Percentiles rank a stretch among this genome's conserved stretches.
Conservation (phyloP, 2,888 invertebrate species). For the Drosophila anomalata region DNA sequence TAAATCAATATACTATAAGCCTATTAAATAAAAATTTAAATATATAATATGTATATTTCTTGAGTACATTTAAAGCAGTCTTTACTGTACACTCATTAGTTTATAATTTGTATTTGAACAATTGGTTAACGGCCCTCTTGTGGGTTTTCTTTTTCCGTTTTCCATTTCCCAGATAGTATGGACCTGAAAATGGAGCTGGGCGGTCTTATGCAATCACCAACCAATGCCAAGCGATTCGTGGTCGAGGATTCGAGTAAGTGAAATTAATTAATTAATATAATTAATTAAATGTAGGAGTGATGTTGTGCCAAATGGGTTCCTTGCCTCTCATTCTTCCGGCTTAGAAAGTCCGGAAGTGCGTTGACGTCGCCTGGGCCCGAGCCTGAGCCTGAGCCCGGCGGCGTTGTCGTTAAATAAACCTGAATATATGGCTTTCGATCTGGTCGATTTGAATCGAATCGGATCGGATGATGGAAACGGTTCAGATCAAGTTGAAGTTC, state of each 20-base stretch:
- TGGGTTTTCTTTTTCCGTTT: constrained; percentile 10
- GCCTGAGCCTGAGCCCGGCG: background rate
- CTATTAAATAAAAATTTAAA: too few species aligned
- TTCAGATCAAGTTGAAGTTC: constrained; percentile 55
- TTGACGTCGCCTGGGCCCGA: constrained; percentile 5
- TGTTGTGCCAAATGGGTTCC: background rate
- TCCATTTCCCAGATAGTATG: constrained; percentile 18
- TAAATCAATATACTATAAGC: too few species aligned
- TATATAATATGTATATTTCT: too few species aligned
- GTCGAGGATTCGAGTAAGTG: constrained; percentile 82
- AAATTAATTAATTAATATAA: background rate
- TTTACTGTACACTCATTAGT: constrained; percentile 10
- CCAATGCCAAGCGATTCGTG: constrained; percentile 78
- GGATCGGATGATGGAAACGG: constrained; percentile 5
- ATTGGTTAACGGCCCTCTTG: constrained; percentile 51
- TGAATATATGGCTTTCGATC: constrained; percentile 15
- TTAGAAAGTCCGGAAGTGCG: constrained; percentile 69
- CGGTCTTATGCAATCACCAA: constrained; percentile 58
- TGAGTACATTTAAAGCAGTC: background rate
- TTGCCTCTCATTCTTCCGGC: constrained; percentile 24
- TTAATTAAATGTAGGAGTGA: background rate
- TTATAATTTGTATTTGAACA: constrained; percentile 52
- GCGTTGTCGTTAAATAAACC: constrained; percentile 33
- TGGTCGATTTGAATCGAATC: background rate
- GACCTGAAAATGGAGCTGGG: constrained; percentile 63